Base-by-base conservation (phyloP, 2,888 invertebrate species). In the Onthophagus sagittarius region DNA sequence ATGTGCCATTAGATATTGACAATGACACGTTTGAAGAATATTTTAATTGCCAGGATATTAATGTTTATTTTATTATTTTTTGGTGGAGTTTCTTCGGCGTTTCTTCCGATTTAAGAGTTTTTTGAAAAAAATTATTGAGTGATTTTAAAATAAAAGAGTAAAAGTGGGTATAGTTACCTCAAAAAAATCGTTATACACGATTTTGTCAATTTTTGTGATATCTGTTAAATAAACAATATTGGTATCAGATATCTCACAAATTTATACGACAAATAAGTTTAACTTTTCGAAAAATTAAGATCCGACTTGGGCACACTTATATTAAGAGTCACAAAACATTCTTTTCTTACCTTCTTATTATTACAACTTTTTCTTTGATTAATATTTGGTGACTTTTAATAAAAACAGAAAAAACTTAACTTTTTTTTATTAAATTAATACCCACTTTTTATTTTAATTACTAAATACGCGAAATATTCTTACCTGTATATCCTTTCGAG, bases 401-500 rank as follows among this genome's bases (percentile, higher is more conserved):
- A 23, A 3, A 23, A 23, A 23, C 23, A 23, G 23, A 23, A 23
- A 23, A 23, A 23, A 23, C 23, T 23, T 23, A 23, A 23, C 23
- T 23, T 23, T 3, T n/a, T 23, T 23, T 23, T 23, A 23, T 2
- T 2, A 23, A 15, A 14, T 5, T 64, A 7, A 64, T 64, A 15
- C 64, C 7, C 64, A 13, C 64, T 9, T 64, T 15, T 23, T 67
- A 67, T 15, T 15, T n/a, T 23, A n/a, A 32, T 67, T 32, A 23
- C 67, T n/a, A 31, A 67, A 32, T 7, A 23, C n/a, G 2, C 3
- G 3, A 23, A 2, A 23, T 23, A n/a, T 23, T 15, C 67, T 83
- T 82, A 92, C 92, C 91, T 89, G 93, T 89, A 85, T 94, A 94
- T 83, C 93, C 93, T 87, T 94, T 95, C 79, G 93, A 91, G 82